Conservation (phyloP, 1,140 invertebrate genomes). For the Anoplolepis gracilipes region DNA sequence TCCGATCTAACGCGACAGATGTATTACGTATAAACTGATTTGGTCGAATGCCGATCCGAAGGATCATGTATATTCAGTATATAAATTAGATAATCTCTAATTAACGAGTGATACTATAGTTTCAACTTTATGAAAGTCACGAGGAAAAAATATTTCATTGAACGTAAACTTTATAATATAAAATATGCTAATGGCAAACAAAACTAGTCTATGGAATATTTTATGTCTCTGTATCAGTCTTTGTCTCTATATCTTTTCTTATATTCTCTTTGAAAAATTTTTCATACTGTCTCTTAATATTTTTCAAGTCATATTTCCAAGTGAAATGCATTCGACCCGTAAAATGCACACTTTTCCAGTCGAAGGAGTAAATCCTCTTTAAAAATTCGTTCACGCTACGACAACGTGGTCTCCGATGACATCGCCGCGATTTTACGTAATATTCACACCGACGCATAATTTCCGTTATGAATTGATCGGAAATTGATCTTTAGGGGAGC, state of each 20-base stretch:
- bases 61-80: slow-evolving; percentile 27
- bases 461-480: slow-evolving; percentile 54
- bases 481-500: slow-evolving; percentile 50
- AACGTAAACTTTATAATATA: not conserved
- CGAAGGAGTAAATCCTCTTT: slow-evolving; percentile 19
- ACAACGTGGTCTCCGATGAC: not conserved
- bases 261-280: not conserved
- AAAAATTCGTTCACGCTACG: slow-evolving; percentile 27
- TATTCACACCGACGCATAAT: slow-evolving; percentile 39
- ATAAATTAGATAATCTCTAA: slow-evolving; percentile 51
- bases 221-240: not conserved
- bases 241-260: not conserved
- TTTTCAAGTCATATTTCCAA: not conserved
- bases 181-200: not conserved
- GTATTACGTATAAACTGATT: slow-evolving; percentile 43
- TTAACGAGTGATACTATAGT: slow-evolving; percentile 2
- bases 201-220: not conserved
- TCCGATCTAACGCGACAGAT: slow-evolving; percentile 39
- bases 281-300: not conserved
- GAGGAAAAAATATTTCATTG: not conserved
- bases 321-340: not conserved
- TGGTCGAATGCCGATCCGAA: slow-evolving; percentile 1
- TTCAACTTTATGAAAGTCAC: slow-evolving; percentile 1
- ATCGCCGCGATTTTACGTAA: slow-evolving; percentile 38
- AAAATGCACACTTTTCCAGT: not conserved